Base-by-base conservation (phyloP, 2,797 vertebrate genomes). In the Phataginus tetradactyla region DNA sequence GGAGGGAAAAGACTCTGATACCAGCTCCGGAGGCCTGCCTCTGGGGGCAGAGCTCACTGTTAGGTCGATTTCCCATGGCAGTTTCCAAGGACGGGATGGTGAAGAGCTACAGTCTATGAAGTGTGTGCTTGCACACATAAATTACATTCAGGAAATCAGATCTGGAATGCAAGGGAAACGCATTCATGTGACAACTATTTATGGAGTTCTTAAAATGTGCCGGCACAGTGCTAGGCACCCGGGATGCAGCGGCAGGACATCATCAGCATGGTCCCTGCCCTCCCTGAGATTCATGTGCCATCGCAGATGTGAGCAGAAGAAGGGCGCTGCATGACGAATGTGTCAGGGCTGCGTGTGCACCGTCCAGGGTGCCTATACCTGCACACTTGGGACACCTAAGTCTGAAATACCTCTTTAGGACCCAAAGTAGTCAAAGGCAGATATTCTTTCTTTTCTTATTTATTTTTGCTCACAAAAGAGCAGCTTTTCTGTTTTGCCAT, bases 41-140 rank as follows among this genome's bases (percentile, higher is more conserved):
- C 10, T 27, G 77, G n/a, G 63, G 63, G 57, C 53, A 74, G 9
- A 69, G 42, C 6, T 55, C 42, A 61, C 39, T 42, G 25, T 59
- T 53, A 64, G 87, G 79, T 39, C 17, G 17, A 79, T 92, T 88
- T 90, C 42, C 27, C 53, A 17, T 51, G 61, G 66, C 85, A 89
- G 51, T 72, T 66, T 89, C 42, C 51, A 77, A 34, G n/a, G 55
- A 59, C 69, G 27, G 51, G 34, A 3, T 34, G 23, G 78, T 49
- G 74, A 91, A 85, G 77, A 92, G 49, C 49, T 25, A 0, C 55
- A 80, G 45, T 29, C 59, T 42, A 8, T 8, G 88, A 53, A 61
- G 32, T 45, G 23, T 63, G 69, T 71, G 57, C 18, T 55, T 74
- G 51, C 89, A 45, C 45, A 45, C 45, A 45, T 12, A 45, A 11